Base-by-base conservation (phyloP, 92 coral and sea anemone species). In the Plumapathes pennacea region DNA sequence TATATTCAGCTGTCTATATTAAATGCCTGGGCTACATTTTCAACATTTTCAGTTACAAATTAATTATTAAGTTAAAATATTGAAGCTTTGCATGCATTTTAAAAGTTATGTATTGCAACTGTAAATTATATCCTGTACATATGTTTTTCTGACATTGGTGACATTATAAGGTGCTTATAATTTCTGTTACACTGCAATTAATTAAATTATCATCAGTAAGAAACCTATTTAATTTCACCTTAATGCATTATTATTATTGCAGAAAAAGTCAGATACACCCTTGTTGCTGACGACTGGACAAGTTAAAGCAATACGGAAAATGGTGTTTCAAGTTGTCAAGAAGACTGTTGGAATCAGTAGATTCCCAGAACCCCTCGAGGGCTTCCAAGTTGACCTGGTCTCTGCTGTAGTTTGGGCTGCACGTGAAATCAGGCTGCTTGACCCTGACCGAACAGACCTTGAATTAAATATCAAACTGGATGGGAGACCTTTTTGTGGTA, bases 401-500 rank as follows among this genome's bases (percentile, higher is more conserved):
- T 71, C 76, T 22, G 77, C 69, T 10, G 76, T 67, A 30, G 63
- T 62, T 21, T 77, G 84, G 71, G 67, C 77, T 14, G 57, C 69
- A 10, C 42, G 77, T 21, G 72, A 68, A 38, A 31, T 60, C 8
- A 22, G 66, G 36, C 36, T 77, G 53, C 77, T 60, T 42, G 12
- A 70, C 4, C 65, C 77, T 17, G 64, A 77, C 19, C 22, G 33
- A 48, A 25, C 38, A 9, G 27, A 33, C 1, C 54, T 67, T 2
- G 76, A 59, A 42, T 23, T 67, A 22, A 77, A 77, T 39, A 58
- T 77, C 27, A 67, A 58, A 33, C 57, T 59, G 18, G 71, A 77
- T 54, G 78, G 85, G 30, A 69, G 78, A 47, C 85, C 85, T 17
- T 69, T 78, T 69, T 69, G 32, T 71, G 72, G 77, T 77, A 43